Evolutionary conservation across 2,113 vertebrate genomes (phyloP), one percentile per base, ranked within the genome.

Genomic region (Thalassoma bifasciatum): DNA sequence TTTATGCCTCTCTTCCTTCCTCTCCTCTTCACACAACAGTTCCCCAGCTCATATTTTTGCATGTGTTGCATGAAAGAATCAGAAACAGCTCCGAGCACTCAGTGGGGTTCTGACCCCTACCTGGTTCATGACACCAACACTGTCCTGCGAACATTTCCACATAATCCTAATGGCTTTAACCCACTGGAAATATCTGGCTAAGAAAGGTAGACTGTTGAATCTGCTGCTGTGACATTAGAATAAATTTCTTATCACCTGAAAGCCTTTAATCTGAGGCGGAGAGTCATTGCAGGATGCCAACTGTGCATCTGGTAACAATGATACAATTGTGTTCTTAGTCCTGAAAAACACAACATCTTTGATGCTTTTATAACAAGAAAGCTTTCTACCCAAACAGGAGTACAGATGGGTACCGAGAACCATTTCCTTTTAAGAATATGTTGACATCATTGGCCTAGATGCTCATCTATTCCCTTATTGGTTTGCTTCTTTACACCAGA

Each of bases 31-130:
- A 1, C 2, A 52, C 14, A 34, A 30, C 4, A 8, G 21, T 46
- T 10, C 51, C 51, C 60, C 14, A 19, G 44, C 62, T 58, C 17
- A 37, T 34, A 78, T 54, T 36, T 75, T 54, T 11, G 42, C 16
- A 60, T 75, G 21, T 38, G 17, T 66, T 64, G 30, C 49, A 22
- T 53, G 3, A n/a, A 40, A 47, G 51, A 7, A 59, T 72, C 24
- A 1, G 57, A 42, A 16, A 46, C 38, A 40, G 12, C 42, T 16
- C 19, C 16, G 44, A 19, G 14, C 7, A 17, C 42, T 46, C 14
- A 2, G 21, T 40, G 36, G 26, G 34, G 24, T 54, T 66, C 30
- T 52, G 10, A 24, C 11, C 17, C 42, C 10, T 13, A 23, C 9
- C 5, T 52, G 8, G 13, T n/a, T 67, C 17, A 38, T 54, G 37